Evolutionary conservation across 2,888 invertebrate genomes (phyloP).

Genomic region (Clusia tigrina): DNA sequence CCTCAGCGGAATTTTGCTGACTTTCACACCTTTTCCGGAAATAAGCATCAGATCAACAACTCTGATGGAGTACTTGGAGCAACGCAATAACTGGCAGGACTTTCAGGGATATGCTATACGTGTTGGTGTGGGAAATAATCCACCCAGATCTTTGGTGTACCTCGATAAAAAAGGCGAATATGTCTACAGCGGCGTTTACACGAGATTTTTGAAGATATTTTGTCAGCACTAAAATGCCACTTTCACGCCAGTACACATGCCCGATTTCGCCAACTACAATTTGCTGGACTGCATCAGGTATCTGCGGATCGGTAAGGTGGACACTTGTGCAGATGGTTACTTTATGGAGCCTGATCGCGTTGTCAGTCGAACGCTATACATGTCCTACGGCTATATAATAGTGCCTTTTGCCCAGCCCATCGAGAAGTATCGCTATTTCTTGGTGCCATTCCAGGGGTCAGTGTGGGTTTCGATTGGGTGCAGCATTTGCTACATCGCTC

Average conservation of each 20-base stretch:
- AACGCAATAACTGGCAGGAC: slow-evolving; percentile 13
- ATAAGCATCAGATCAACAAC: background rate
- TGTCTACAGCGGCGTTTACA: slow-evolving; percentile 25
- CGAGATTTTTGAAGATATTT: slow-evolving; percentile 24
- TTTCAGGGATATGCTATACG: slow-evolving; percentile 24
- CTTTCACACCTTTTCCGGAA: slow-evolving; percentile 20
- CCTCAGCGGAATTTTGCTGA: background rate
- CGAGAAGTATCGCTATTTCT: slow-evolving; percentile 38
- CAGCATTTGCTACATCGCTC: slow-evolving; percentile 1
- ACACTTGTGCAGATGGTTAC: slow-evolving; percentile 30
- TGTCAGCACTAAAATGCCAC: slow-evolving; percentile 26
- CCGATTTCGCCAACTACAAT: background rate
- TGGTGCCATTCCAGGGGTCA: slow-evolving; percentile 32
- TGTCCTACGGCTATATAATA: slow-evolving; percentile 14
- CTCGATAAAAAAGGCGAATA: background rate
- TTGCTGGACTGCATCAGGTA: slow-evolving; percentile 18
- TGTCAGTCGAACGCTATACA: background rate
- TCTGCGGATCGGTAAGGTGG: background rate
- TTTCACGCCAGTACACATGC: background rate
- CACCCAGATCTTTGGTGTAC: slow-evolving; percentile 23
- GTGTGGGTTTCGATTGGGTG: slow-evolving; percentile 25
- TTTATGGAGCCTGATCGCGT: background rate
- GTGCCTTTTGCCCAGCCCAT: slow-evolving; percentile 36
- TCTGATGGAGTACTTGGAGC: background rate
- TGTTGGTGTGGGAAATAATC: slow-evolving; percentile 22